A percentile compares a stretch with the other conserved stretches of the same genome.
Evolutionary conservation across 2,113 vertebrate species (phyloP).

Genomic region (Chionomys nivalis): DNA sequence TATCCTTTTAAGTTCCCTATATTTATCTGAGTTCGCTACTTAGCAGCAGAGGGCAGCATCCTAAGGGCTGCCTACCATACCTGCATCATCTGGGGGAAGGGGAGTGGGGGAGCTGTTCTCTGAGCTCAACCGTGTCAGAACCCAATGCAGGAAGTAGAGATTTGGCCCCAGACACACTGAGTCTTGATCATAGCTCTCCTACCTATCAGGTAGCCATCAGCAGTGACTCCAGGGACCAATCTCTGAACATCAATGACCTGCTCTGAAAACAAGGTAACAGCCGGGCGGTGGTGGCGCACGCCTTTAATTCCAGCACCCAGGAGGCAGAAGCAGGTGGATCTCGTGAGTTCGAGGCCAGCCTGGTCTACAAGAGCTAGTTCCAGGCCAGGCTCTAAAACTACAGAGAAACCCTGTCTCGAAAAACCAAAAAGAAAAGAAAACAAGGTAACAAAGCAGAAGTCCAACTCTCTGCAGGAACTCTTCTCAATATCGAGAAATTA

Average conservation of each 20-base stretch:
- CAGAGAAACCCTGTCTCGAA: no score
- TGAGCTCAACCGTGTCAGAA: not conserved
- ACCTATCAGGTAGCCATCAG: not conserved
- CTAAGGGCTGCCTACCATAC: not conserved
- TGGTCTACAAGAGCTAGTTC: no score
- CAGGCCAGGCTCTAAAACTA: no score
- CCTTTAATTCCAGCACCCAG: no score
- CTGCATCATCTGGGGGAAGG: not conserved
- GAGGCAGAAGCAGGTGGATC: no score
- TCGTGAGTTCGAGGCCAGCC: no score
- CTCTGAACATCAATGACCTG: not conserved
- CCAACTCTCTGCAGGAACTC: not conserved
- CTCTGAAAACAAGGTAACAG: not conserved
- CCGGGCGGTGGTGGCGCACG: no score
- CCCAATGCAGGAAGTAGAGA: not conserved
- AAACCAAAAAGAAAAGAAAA: not conserved
- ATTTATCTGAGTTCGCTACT: not conserved
- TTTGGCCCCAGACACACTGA: not conserved
- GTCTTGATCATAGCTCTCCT: not conserved
- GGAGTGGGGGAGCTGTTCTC: not conserved
- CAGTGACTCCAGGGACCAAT: not conserved
- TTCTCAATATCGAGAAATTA: slow-evolving; percentile 19
- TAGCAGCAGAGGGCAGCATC: not conserved
- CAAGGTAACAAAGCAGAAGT: not conserved
- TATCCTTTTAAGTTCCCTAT: not conserved